Percentiles rank a stretch among this genome's conserved stretches.
Evolutionary conservation across 2,113 vertebrate genomes (phyloP).

Genomic region (Xenopus tropicalis): DNA sequence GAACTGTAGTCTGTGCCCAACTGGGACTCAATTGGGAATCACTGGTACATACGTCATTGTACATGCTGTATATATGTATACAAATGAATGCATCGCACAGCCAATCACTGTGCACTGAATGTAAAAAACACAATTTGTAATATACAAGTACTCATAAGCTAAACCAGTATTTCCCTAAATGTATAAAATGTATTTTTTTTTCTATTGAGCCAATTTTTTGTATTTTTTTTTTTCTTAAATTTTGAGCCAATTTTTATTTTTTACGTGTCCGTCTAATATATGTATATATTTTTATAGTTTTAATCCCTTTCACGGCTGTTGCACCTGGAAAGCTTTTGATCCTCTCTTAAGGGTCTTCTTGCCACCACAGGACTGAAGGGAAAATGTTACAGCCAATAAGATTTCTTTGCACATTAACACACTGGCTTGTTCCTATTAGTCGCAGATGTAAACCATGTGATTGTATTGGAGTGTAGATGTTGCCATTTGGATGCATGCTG

Average conservation of each 20-base stretch:
- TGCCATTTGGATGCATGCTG: not conserved
- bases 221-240: conserved; percentile 44
- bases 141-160: conserved; percentile 10
- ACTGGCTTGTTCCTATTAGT: not conserved
- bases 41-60: not conserved
- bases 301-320: not conserved
- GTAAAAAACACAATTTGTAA: not conserved
- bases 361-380: not conserved
- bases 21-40: not conserved
- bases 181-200: conserved; percentile 36
- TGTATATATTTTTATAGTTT: not conserved
- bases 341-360: not conserved
- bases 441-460: not conserved
- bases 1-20: too few species aligned
- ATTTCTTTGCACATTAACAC: not conserved
- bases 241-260: conserved; percentile 11
- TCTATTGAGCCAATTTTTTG: conserved; percentile 53
- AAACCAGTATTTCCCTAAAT: not conserved
- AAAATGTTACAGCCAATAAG: not conserved
- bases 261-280: not conserved
- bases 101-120: not conserved
- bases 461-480: not conserved
- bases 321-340: not conserved
- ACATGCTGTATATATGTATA: not conserved
- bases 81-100: not conserved